These are phyloP conservation scores for Proterorhinus semilunaris DNA, from an alignment of 2,113 vertebrate genomes.

Conservation along the genomic window DNA sequence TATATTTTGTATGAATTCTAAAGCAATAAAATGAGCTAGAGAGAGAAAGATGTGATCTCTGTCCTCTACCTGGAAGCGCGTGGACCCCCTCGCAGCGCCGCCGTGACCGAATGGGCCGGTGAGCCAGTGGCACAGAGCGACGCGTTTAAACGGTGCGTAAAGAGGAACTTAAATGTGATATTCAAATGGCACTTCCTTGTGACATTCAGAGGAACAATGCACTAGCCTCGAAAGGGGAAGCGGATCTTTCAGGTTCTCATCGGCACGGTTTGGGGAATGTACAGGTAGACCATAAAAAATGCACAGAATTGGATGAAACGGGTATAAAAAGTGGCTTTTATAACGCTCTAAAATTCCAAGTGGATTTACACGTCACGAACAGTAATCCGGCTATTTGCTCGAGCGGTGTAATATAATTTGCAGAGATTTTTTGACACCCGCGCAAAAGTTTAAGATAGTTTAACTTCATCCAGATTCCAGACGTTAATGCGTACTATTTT, in stretches of 20 bases:
- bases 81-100: neutral
- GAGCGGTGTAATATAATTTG: too few relatives aligned
- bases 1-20: too few relatives aligned
- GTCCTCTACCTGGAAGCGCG: neutral
- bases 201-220: slow-evolving; percentile 61
- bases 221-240: slow-evolving; percentile 74
- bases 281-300: neutral
- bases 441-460: too few relatives aligned
- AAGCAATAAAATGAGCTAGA: too few relatives aligned
- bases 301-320: neutral
- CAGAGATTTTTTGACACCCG: too few relatives aligned
- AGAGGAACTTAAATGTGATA: slow-evolving; percentile 64
- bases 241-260: slow-evolving; percentile 15
- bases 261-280: slow-evolving; percentile 12
- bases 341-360: too few relatives aligned
- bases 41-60: too few relatives aligned
- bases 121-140: slow-evolving; percentile 13
- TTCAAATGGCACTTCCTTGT: slow-evolving; percentile 71
- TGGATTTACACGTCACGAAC: too few relatives aligned
- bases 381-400: too few relatives aligned
- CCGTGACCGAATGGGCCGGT: neutral
- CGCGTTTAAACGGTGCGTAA: slow-evolving; percentile 51
- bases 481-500: too few relatives aligned
- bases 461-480: too few relatives aligned
- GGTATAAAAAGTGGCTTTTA: neutral